Conservation (phyloP, 64 coral and sea anemone genomes). For the Pocillopora verrucosa region DNA sequence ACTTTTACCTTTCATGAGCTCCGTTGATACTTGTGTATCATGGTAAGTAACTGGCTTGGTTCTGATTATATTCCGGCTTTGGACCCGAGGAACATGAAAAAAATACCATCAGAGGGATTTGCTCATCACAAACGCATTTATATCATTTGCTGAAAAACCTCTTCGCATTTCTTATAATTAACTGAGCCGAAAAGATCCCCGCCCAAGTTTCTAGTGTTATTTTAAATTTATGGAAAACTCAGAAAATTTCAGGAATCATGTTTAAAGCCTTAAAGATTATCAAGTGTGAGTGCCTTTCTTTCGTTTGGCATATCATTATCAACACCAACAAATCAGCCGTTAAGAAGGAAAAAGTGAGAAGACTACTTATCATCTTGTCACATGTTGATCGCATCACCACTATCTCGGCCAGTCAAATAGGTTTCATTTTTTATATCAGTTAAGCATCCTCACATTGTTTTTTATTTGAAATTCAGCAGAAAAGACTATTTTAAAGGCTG, state of each 20-base stretch:
- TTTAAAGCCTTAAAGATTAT: background rate
- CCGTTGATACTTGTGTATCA: too few relatives aligned
- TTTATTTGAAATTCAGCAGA: background rate
- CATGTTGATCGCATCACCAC: background rate
- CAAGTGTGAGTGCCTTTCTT: background rate
- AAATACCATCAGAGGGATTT: too few relatives aligned
- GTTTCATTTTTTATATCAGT: conserved; percentile 2
- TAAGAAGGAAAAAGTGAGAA: background rate
- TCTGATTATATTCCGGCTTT: too few relatives aligned
- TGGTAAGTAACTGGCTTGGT: too few relatives aligned
- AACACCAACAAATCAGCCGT: background rate
- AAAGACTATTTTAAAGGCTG: background rate
- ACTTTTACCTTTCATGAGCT: too few relatives aligned
- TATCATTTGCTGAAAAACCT: too few relatives aligned
- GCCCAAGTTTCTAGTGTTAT: background rate
- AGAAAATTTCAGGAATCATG: background rate
- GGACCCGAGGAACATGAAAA: too few relatives aligned
- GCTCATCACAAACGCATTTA: too few relatives aligned
- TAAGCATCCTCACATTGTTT: background rate
- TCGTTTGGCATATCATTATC: background rate
- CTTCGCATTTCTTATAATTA: too few relatives aligned
- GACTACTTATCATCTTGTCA: background rate
- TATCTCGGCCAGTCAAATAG: background rate
- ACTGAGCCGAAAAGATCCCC: too few relatives aligned
- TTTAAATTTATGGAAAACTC: background rate